Evolutionary conservation across 2,797 vertebrate genomes (phyloP).

Genomic region (Pogoniulus pusillus): DNA sequence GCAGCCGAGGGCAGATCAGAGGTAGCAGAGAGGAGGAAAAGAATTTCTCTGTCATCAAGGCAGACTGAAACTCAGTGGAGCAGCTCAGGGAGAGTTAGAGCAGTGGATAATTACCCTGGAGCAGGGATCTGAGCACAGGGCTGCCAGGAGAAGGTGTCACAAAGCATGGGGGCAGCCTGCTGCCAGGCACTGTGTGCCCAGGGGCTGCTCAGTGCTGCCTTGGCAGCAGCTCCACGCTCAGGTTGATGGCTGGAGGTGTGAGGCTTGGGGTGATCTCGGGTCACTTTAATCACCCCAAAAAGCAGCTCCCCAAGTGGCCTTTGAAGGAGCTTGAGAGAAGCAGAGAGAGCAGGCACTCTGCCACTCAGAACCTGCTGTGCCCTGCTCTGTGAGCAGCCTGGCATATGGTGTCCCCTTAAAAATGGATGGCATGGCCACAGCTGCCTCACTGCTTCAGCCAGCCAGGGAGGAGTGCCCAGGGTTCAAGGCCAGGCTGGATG

Average conservation of each 20-base stretch:
- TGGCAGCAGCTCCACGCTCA: conserved; percentile 33
- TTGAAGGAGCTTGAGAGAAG: not conserved
- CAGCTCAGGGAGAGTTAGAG: conserved; percentile 35
- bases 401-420: not conserved
- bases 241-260: not conserved
- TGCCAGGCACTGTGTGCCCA: not conserved
- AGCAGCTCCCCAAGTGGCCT: not conserved
- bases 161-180: conserved; percentile 21
- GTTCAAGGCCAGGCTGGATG: no score
- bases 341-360: not conserved
- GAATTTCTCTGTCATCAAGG: conserved; percentile 29
- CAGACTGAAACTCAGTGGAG: conserved; percentile 37
- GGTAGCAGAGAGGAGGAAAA: conserved; percentile 21
- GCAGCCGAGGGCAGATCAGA: not conserved
- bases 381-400: not conserved
- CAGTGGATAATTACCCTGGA: conserved; percentile 51
- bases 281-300: conserved; percentile 31
- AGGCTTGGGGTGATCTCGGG: not conserved
- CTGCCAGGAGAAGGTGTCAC: conserved; percentile 18
- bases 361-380: not conserved
- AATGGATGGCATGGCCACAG: not conserved
- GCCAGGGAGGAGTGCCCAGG: not conserved
- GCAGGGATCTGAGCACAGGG: conserved; percentile 32
- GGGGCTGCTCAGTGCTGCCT: conserved; percentile 17
- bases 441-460: not conserved